A percentile compares a stretch with the other conserved stretches of the same genome.
Evolutionary conservation across 2,113 vertebrate species (phyloP).

Genomic region (Lycaon pictus): DNA sequence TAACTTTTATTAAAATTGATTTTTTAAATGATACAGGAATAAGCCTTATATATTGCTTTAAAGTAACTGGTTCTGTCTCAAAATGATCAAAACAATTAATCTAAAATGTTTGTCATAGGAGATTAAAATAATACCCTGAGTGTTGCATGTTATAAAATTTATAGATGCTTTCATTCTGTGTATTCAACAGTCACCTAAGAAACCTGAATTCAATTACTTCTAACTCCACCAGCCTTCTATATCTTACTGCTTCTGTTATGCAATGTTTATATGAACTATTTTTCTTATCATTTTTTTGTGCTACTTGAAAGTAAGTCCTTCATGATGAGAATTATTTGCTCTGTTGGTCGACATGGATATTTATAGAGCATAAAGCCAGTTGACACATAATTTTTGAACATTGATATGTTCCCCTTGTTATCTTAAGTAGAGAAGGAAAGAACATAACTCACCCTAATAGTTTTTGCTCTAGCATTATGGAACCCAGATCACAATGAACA

Average conservation of each 20-base stretch:
- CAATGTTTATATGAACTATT: not conserved
- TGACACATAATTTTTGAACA: conserved; percentile 15
- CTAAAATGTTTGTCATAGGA: conserved; percentile 27
- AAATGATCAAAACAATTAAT: conserved; percentile 66
- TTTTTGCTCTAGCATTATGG: not conserved
- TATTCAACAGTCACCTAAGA: conserved; percentile 22
- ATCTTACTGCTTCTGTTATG: not conserved
- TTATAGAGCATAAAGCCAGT: not conserved
- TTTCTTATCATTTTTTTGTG: conserved; percentile 26
- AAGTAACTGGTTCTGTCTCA: conserved; percentile 43
- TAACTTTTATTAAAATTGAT: conserved; percentile 65
- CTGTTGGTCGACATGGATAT: not conserved
- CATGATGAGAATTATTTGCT: conserved; percentile 49
- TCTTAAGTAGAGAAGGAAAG: not conserved
- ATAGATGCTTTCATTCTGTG: not conserved
- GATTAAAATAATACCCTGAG: conserved; percentile 46
- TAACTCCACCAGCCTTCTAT: not conserved
- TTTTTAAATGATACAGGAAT: conserved; percentile 60
- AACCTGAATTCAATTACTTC: conserved; percentile 52
- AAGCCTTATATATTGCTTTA: conserved; percentile 13
- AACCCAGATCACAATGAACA: not conserved
- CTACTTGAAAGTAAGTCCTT: conserved; percentile 19
- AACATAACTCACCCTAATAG: not conserved
- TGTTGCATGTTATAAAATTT: conserved; percentile 36
- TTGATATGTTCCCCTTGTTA: not conserved